Evolutionary conservation across 1,140 invertebrate genomes (phyloP), one percentile per base, ranked within the genome.

Genomic region (Bombus confusus): DNA sequence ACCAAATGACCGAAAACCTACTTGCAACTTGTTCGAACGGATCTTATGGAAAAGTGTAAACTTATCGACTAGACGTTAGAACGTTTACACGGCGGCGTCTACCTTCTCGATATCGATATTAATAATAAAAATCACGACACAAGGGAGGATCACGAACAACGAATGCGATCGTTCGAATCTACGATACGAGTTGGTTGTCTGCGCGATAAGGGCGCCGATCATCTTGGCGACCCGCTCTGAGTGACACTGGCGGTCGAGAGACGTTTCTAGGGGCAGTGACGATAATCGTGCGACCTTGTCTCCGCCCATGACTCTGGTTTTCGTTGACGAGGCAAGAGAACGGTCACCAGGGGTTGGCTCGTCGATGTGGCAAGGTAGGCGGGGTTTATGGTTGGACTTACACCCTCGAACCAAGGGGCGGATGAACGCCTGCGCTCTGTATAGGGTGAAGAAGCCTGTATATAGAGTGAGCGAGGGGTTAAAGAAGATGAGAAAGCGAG

Each of bases 181-280:
- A 75, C 59, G 62, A 68, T 79, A 82, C 74, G 82, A 79, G 13
- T 25, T 41, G 64, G 31, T 34, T 22, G 22, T 76, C 34, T 79
- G 76, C 72, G 66, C 86, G 83, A 72, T 81, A 83, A 84, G 77
- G 86, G 66, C 64, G 86, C 86, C 88, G 89, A 90, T 90, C 89
- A 90, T 90, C 86, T 88, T 90, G 86, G 80, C 83, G 83, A 90
- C 80, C 88, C 89, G 89, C n/a, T 90, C 88, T 75, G 86, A 88
- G 88, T 77, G 86, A 90, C 80, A 90, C 89, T 90, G 89, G 72
- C 83, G 85, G 43, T 71, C 85, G 59, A 59, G 59, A 41, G 57
- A 43, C 57, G 72, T 47, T 31, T 68, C 25, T 28, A 59, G 71
- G 76, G 86, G 80, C 31, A 15, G 72, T 22, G 6, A 57, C 43